Conservation (phyloP, 2,113 vertebrate genomes). For the Chaetura pelagica region DNA sequence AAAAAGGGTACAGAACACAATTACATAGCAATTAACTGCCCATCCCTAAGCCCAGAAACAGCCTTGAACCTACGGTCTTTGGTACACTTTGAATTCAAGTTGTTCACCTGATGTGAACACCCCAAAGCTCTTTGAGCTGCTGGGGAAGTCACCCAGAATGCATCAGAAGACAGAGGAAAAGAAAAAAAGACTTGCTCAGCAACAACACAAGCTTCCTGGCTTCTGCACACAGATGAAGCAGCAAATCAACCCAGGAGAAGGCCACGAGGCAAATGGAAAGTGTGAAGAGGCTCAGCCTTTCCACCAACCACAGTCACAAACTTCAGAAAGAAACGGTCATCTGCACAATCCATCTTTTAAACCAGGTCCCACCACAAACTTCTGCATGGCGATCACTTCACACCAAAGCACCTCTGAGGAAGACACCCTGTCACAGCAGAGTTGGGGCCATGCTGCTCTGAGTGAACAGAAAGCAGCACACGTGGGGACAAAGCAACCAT, state of each 20-base stretch:
- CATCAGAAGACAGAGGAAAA: background rate
- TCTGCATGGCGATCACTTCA: accelerated
- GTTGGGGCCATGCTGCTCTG: background rate
- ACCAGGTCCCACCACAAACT: background rate
- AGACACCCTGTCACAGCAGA: accelerated
- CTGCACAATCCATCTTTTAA: background rate
- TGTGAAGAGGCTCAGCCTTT: background rate
- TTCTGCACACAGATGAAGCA: background rate
- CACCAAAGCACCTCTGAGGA: background rate
- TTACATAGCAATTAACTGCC: background rate
- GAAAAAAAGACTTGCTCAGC: background rate
- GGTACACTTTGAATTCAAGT: background rate
- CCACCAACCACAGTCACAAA: accelerated
- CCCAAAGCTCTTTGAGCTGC: background rate
- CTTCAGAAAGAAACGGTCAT: background rate
- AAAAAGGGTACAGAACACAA: background rate
- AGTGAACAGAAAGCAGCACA: background rate
- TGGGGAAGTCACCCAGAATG: background rate
- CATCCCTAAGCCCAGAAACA: background rate
- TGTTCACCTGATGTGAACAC: accelerated
- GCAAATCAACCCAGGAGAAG: background rate
- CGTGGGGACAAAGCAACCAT: accelerated
- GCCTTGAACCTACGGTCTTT: background rate
- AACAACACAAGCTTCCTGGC: background rate
- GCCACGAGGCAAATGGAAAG: background rate